Percentiles rank a stretch among this genome's conserved stretches.
Evolutionary conservation across 2,888 invertebrate genomes (phyloP).

Genomic region (Pyrrhia umbra): DNA sequence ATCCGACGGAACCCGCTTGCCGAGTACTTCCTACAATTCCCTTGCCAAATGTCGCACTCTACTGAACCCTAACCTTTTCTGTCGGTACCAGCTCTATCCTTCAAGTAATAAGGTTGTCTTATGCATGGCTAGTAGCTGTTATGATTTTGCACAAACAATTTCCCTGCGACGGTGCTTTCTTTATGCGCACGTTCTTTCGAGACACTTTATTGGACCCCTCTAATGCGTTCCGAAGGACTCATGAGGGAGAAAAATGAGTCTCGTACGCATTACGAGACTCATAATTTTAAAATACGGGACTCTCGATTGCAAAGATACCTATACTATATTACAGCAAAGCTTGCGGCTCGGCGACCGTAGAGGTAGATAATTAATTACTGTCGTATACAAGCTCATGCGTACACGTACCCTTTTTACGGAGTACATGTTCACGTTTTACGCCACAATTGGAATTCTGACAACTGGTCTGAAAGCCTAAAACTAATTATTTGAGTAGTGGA

Average conservation of each 20-base stretch:
- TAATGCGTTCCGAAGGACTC: constrained; percentile 71
- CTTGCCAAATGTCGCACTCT: constrained; percentile 70
- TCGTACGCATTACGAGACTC: constrained; percentile 51
- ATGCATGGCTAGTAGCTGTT: background rate
- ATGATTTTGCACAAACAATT: constrained; percentile 56
- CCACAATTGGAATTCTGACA: background rate
- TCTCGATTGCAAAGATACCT: constrained; percentile 50
- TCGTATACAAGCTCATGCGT: background rate
- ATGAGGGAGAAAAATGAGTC: constrained; percentile 61
- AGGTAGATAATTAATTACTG: background rate
- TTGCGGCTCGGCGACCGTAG: background rate
- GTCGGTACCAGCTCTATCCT: constrained; percentile 1
- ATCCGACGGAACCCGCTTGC: constrained; percentile 70
- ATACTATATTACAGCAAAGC: constrained; percentile 19
- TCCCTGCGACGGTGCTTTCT: constrained; percentile 66
- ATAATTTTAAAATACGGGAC: constrained; percentile 57
- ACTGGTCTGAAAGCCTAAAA: background rate
- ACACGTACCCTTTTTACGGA: background rate
- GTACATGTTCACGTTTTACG: background rate
- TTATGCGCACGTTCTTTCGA: constrained; percentile 67
- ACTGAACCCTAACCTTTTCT: constrained; percentile 39
- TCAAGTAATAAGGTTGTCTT: constrained; percentile 17
- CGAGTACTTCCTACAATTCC: constrained; percentile 70
- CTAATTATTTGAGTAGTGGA: background rate
- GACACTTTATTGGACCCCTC: constrained; percentile 69